phyloP scores from a whole-genome alignment of 2,888 invertebrate species.

The Cantharis lateralis region DNA sequence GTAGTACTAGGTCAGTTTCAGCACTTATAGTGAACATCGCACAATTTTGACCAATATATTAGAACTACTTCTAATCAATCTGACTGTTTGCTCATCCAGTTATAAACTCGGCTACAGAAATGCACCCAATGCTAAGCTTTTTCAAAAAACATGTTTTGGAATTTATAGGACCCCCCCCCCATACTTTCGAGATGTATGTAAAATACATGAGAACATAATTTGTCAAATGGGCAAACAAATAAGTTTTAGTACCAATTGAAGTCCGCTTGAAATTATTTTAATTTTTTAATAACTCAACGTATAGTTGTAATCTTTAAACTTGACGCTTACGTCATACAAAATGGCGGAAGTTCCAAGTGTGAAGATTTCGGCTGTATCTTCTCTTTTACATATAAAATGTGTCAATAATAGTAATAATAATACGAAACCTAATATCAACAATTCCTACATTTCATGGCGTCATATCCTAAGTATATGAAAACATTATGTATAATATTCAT shows the following conservation, averaged over 20 bases:
- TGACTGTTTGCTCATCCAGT: no score
- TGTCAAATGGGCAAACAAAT: neutral
- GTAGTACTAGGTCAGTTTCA: no score
- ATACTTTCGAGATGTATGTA: neutral
- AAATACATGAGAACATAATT: neutral
- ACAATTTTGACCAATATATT: no score
- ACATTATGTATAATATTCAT: neutral
- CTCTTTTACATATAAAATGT: neutral
- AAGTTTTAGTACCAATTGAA: neutral
- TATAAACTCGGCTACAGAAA: no score
- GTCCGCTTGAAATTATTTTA: no score
- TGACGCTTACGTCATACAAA: no score
- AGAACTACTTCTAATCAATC: no score
- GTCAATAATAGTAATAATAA: neutral
- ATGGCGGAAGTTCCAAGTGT: no score
- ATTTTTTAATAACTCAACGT: neutral
- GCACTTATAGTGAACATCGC: no score
- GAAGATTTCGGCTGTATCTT: neutral
- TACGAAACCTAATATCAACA: neutral
- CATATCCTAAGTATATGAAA: neutral
- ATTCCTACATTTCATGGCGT: neutral
- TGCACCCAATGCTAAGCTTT: no score
- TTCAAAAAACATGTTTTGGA: no score
- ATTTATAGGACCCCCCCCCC: neutral
- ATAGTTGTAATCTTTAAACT: no score